These are phyloP conservation scores for Paramormyrops hopkinsi DNA, from an alignment of 2,797 vertebrate genomes.

Conservation along the genomic window DNA sequence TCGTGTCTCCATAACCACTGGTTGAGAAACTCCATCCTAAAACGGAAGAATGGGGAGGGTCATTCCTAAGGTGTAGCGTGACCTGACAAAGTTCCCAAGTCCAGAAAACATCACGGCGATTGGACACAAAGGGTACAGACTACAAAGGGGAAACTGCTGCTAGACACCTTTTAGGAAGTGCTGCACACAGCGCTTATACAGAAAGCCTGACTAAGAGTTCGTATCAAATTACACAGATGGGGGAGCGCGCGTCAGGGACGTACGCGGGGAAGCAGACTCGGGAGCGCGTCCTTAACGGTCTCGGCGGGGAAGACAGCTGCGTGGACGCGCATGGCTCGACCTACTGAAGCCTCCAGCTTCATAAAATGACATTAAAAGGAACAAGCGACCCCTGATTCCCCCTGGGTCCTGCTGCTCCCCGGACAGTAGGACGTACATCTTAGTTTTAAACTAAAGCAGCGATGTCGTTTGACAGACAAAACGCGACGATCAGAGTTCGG, in stretches of 20 bases:
- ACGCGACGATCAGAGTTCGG: background rate
- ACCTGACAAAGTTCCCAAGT: background rate
- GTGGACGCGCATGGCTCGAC: background rate
- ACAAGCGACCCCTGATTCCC: background rate
- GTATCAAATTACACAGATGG: background rate
- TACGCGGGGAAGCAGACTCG: background rate
- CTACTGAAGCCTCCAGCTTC: background rate
- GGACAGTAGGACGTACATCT: background rate
- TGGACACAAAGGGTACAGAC: background rate
- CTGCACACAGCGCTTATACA: background rate
- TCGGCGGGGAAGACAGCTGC: background rate
- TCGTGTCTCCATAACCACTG: constrained; percentile 72
- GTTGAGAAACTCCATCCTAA: constrained; percentile 65
- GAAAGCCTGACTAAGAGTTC: background rate
- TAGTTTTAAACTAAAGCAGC: background rate
- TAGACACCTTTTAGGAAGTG: background rate
- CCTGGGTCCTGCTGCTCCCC: background rate
- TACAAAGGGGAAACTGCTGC: background rate
- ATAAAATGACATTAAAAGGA: background rate
- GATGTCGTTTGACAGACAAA: background rate
- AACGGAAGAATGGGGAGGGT: background rate
- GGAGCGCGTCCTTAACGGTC: background rate
- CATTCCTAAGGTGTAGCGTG: background rate
- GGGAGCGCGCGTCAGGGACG: background rate
- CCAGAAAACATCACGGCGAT: background rate